A percentile compares a stretch with the other conserved stretches of the same genome.
Evolutionary conservation across 2,113 vertebrate species (phyloP).

Genomic region (Tricholaema leucomelas): DNA sequence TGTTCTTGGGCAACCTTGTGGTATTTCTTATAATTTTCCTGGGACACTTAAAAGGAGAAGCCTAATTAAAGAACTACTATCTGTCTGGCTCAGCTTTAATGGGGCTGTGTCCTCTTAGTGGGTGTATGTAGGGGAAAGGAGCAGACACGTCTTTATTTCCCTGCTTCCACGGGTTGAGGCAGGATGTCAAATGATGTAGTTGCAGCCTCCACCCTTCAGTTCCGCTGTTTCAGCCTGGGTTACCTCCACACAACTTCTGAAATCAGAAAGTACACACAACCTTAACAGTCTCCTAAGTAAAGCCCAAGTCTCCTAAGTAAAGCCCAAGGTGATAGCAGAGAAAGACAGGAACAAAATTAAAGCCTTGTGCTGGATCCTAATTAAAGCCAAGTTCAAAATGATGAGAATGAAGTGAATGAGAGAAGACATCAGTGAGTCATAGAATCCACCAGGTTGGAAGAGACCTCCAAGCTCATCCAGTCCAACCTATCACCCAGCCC

Average conservation of each 20-base stretch:
- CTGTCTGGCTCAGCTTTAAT: constrained; percentile 48
- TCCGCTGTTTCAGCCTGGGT: neutral
- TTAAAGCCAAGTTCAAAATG: neutral
- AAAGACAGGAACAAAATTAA: neutral
- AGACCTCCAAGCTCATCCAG: too few relatives aligned
- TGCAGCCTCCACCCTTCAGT: neutral
- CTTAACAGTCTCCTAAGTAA: neutral
- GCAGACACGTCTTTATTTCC: neutral
- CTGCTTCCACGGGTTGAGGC: neutral
- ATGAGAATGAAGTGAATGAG: neutral
- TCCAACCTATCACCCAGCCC: too few relatives aligned
- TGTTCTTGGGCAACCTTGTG: constrained; percentile 49
- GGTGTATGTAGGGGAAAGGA: neutral
- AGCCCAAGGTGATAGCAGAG: neutral
- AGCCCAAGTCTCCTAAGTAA: neutral
- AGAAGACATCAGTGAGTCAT: neutral
- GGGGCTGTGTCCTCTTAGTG: neutral
- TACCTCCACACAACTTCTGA: neutral
- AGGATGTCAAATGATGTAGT: neutral
- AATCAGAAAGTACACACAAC: neutral
- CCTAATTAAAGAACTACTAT: constrained; percentile 54
- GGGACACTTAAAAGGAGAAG: constrained; percentile 30
- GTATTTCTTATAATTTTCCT: constrained; percentile 49
- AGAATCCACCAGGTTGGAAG: too few relatives aligned
- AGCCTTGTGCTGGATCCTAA: neutral